Conservation (phyloP, 1,140 invertebrate genomes). For the Cyrtorhinus lividipennis region DNA sequence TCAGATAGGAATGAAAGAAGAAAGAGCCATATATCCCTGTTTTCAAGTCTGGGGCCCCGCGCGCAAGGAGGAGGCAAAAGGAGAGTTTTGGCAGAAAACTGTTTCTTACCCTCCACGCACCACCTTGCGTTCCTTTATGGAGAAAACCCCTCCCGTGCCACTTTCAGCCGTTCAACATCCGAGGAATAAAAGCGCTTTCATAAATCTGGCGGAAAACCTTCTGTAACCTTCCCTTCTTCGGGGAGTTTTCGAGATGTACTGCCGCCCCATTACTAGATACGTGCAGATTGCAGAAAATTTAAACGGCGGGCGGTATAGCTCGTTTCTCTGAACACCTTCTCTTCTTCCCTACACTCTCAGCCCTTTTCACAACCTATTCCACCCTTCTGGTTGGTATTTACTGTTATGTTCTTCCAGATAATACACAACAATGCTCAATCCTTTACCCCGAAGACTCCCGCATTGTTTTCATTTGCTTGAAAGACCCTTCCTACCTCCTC, state of each 20-base stretch:
- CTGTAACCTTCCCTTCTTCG: not conserved
- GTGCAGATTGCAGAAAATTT: slow-evolving; percentile 16
- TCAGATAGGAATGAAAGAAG: slow-evolving; percentile 16
- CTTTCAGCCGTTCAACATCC: no score
- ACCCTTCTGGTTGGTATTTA: not conserved
- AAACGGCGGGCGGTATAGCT: slow-evolving; percentile 10
- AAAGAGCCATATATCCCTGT: slow-evolving; percentile 12
- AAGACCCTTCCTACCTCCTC: not conserved
- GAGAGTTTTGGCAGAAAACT: slow-evolving; percentile 14
- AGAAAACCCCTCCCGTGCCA: not conserved
- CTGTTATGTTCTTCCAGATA: slow-evolving; percentile 8
- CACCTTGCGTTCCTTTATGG: not conserved
- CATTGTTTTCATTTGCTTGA: slow-evolving; percentile 8
- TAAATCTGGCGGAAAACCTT: slow-evolving; percentile 8
- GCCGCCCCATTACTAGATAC: slow-evolving; percentile 13
- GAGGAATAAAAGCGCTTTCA: slow-evolving; percentile 10
- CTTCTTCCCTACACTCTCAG: not conserved
- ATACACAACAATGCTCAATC: slow-evolving; percentile 8
- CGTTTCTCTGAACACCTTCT: not conserved
- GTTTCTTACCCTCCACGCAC: not conserved
- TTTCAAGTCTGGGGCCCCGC: not conserved
- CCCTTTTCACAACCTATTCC: not conserved
- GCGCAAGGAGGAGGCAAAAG: not conserved
- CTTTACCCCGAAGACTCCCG: not conserved
- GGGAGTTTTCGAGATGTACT: slow-evolving; percentile 8